Conservation (phyloP, 1,140 invertebrate species). For the Rhynchophorus ferrugineus region DNA sequence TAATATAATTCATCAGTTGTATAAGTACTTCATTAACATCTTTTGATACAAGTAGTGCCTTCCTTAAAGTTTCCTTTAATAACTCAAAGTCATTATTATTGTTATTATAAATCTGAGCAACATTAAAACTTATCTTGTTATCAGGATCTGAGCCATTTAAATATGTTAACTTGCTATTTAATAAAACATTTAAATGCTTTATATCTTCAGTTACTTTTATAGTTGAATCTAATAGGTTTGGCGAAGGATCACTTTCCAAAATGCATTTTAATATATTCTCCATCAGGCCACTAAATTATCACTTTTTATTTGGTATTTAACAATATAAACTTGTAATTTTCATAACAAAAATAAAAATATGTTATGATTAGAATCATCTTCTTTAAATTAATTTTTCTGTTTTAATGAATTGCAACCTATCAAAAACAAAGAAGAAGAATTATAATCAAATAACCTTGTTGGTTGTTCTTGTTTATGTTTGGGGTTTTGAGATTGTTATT, state of each 20-base stretch:
- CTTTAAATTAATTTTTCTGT: no score
- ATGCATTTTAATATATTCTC: no score
- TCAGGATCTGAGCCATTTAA: background rate
- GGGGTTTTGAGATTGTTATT: background rate
- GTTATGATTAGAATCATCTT: no score
- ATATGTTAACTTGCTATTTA: background rate
- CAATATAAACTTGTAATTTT: no score
- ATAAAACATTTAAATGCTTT: background rate
- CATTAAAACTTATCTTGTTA: slow-evolving; percentile 6
- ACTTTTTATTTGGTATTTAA: no score
- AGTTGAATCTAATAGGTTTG: background rate
- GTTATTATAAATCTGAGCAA: slow-evolving; percentile 3
- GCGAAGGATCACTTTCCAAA: background rate
- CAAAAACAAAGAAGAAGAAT: background rate
- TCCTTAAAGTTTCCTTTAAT: slow-evolving; percentile 5
- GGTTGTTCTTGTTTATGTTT: background rate
- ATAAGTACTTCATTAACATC: background rate
- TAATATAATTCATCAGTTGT: slow-evolving; percentile 4
- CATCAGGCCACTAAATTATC: no score
- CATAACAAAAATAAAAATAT: no score
- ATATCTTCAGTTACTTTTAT: background rate
- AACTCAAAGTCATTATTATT: slow-evolving; percentile 5
- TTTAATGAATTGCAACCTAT: no score
- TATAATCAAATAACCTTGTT: background rate
- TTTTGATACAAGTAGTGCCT: slow-evolving; percentile 2